Evolutionary conservation across 2,888 invertebrate genomes (phyloP), one percentile per base, ranked within the genome.

Genomic region (Antitype chi): DNA sequence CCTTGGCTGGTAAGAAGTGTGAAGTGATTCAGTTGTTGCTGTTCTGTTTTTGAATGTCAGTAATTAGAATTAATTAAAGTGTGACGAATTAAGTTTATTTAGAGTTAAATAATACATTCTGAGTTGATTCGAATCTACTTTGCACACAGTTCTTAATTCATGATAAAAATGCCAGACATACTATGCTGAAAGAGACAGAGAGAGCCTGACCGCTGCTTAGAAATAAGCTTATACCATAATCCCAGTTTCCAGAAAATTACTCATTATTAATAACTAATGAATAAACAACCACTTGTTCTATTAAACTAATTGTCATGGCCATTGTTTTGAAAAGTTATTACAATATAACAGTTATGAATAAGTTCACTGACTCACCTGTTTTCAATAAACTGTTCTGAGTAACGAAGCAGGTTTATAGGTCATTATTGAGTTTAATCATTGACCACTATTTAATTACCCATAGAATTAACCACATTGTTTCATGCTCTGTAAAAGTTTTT

Each of bases 1-100:
- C 89, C 88, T 88, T 89, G 89, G 68, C n/a, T 69, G 67, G 63
- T 74, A 60, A 77, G 80, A 88, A 78, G 81, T 85, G 79, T 78
- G 74, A 81, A 82, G 64, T 88, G 85, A 87, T 72, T 89, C 82
- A 85, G 80, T 70, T 55, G 70, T 64, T 72, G 53, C 77, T 78
- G 67, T 81, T 85, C 85, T 63, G 52, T 85, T 71, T 81, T 71
- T 64, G 60, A 82, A 76, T 85, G 55, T 84, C 81, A 74, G 43
- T 73, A 73, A 84, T 81, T 80, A 71, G 71, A 83, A 83, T 83
- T 80, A 72, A 84, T 81, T 81, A 73, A 64, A 63, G 23, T 13
- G 66, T 52, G 66, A 66, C 66, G 63, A 70, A 64, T 38, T 52
- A 72, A 23, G 47, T 64, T 72, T 72, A 47, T 28, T 8, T 43